A percentile compares a stretch with the other conserved stretches of the same genome.
Evolutionary conservation across 2,797 vertebrate species (phyloP).

Genomic region (Sebastes kiyomatsui): DNA sequence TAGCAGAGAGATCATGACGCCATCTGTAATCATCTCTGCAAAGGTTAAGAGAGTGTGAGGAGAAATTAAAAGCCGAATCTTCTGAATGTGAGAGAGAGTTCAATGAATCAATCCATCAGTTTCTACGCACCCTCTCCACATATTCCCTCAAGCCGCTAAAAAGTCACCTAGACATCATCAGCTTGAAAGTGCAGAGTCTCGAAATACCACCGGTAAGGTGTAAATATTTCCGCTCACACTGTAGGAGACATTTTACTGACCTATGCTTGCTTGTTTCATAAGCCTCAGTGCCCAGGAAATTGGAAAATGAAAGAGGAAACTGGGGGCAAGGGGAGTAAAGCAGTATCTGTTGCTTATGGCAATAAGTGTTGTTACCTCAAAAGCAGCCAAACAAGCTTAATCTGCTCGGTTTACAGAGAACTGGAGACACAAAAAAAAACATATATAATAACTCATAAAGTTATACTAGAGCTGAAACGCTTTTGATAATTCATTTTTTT

Average conservation of each 20-base stretch:
- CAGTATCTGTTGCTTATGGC: neutral
- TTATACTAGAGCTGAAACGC: neutral
- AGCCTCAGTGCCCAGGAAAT: slow-evolving; percentile 42
- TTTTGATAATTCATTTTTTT: neutral
- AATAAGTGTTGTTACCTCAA: neutral
- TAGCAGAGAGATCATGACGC: neutral
- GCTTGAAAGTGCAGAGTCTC: neutral
- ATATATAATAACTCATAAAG: no score
- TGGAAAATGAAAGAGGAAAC: slow-evolving; percentile 37
- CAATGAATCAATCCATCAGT: neutral
- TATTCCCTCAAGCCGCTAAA: slow-evolving; percentile 1
- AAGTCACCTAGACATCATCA: slow-evolving; percentile 33
- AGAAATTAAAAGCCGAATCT: neutral
- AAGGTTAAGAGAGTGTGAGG: slow-evolving; percentile 1
- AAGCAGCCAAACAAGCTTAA: neutral
- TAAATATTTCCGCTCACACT: slow-evolving; percentile 9
- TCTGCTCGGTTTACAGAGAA: neutral
- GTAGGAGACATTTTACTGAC: slow-evolving; percentile 33
- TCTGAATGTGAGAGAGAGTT: neutral
- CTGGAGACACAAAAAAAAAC: neutral
- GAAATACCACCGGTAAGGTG: slow-evolving; percentile 10
- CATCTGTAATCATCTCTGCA: neutral
- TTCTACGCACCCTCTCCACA: neutral
- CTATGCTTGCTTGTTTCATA: slow-evolving; percentile 17
- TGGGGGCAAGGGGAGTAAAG: neutral